Conservation (phyloP, 2,888 invertebrate genomes). For the Pogonocherus hispidulus region DNA sequence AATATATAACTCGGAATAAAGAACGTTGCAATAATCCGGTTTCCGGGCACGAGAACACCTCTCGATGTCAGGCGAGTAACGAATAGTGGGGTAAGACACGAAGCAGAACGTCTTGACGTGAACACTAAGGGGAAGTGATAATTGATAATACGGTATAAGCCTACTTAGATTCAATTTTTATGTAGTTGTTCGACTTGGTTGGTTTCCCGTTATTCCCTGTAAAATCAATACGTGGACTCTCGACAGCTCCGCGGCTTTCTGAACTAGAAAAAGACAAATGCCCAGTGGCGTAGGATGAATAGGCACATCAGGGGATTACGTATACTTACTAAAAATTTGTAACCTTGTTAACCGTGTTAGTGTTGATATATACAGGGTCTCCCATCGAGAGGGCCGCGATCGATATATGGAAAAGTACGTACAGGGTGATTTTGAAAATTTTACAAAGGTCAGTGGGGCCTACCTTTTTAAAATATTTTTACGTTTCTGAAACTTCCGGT, state of each 20-base stretch:
- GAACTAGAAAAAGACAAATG: constrained; percentile 17
- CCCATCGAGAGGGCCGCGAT: no score
- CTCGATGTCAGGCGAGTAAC: constrained; percentile 29
- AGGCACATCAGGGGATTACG: no score
- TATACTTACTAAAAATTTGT: no score
- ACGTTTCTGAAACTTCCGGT: no score
- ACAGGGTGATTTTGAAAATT: no score
- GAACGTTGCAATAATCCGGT: constrained; percentile 16
- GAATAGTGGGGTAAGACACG: constrained; percentile 38
- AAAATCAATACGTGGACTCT: constrained; percentile 25
- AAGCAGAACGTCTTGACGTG: constrained; percentile 38
- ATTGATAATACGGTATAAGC: constrained; percentile 53
- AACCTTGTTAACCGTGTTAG: no score
- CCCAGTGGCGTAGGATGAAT: no score
- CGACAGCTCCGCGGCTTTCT: background rate
- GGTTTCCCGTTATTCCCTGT: constrained; percentile 43
- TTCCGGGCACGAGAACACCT: constrained; percentile 19
- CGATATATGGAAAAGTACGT: no score
- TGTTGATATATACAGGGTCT: no score
- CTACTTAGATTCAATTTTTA: constrained; percentile 55
- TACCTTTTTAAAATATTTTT: no score
- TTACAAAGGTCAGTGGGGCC: no score
- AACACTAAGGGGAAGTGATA: constrained; percentile 49
- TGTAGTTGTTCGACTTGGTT: constrained; percentile 56
- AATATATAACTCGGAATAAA: background rate